These are phyloP conservation scores for Ichneumon xanthorius DNA, from an alignment of 2,888 invertebrate species.

Conservation along the genomic window DNA sequence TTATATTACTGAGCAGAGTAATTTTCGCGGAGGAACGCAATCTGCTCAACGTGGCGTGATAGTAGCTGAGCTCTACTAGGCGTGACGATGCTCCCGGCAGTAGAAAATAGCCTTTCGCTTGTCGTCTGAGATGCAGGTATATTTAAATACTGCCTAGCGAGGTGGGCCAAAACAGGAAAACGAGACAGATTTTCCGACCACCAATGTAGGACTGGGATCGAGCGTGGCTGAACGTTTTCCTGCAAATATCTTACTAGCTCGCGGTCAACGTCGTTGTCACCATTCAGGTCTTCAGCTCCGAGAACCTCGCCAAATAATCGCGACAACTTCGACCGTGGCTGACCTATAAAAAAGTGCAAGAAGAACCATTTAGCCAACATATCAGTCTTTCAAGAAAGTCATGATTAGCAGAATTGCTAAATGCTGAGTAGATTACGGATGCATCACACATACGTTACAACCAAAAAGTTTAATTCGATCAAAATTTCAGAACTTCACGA, in stretches of 20 bases:
- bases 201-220: neutral
- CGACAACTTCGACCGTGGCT: neutral
- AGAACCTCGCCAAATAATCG: conserved; percentile 21
- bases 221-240: conserved; percentile 1
- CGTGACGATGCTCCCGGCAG: conserved; percentile 45
- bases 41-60: conserved; percentile 40
- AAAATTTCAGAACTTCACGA: no score
- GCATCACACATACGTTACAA: no score
- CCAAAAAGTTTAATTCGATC: no score
- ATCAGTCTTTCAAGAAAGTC: neutral
- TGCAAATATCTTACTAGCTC: neutral
- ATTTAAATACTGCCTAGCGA: conserved; percentile 15
- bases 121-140: conserved; percentile 4
- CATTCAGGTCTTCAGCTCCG: conserved; percentile 11
- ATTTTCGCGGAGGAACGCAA: conserved; percentile 37
- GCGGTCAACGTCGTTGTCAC: neutral
- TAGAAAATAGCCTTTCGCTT: conserved; percentile 35
- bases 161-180: neutral
- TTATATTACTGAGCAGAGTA: no score
- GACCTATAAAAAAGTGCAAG: conserved; percentile 16
- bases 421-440: no score
- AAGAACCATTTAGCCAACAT: neutral
- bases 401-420: neutral
- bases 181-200: conserved; percentile 15
- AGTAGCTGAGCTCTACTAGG: conserved; percentile 28